Percentiles rank a stretch among this genome's conserved stretches.
Conservation (phyloP, 2,797 vertebrate species). For the Crypturellus tataupa region DNA sequence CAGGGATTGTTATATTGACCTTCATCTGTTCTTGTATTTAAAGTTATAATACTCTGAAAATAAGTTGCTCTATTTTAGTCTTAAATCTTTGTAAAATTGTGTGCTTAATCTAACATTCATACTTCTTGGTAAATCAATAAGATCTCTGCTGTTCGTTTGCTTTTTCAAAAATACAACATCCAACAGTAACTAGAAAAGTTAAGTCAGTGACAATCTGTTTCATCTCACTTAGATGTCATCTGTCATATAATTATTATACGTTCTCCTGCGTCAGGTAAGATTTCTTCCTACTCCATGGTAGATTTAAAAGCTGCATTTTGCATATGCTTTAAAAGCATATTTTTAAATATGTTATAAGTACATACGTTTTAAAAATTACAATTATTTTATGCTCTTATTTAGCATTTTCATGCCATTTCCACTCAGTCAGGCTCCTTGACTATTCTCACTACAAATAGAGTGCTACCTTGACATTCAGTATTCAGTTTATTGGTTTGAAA, state of each 20-base stretch:
- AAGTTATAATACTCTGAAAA: background rate
- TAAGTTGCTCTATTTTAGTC: background rate
- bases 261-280: background rate
- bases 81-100: background rate
- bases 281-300: background rate
- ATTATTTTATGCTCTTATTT: background rate
- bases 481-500: constrained; percentile 7
- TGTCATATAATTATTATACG: background rate
- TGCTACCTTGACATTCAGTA: constrained; percentile 6
- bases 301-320: constrained; percentile 29
- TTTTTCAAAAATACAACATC: constrained; percentile 23
- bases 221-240: constrained; percentile 30
- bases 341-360: too few relatives aligned
- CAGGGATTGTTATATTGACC: background rate
- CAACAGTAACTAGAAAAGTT: constrained; percentile 24
- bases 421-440: constrained; percentile 38
- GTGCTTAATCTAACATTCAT: background rate
- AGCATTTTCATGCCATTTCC: constrained; percentile 1
- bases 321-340: background rate
- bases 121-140: constrained; percentile 38
- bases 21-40: background rate
- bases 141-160: constrained; percentile 37
- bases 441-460: background rate
- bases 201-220: constrained; percentile 39
- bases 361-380: background rate